phyloP scores from a whole-genome alignment of 2,113 vertebrate genomes.

The Sialia sialis region DNA sequence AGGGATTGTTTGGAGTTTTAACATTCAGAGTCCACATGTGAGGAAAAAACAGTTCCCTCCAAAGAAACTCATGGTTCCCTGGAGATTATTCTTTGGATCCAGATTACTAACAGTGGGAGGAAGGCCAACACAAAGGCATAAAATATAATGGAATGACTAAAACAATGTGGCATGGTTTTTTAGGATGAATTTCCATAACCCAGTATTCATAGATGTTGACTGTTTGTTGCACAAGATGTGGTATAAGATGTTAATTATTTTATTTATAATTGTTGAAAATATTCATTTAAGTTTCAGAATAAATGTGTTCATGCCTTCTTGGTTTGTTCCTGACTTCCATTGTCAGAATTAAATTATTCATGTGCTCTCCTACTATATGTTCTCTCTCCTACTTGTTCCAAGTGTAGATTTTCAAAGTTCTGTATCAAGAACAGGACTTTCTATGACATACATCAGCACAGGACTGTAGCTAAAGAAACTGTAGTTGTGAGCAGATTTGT shows the following conservation, averaged over 20 bases:
- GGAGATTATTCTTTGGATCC: slow-evolving; percentile 13
- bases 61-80: slow-evolving; percentile 29
- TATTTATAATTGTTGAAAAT: slow-evolving; percentile 54
- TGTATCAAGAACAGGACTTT: neutral
- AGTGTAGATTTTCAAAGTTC: neutral
- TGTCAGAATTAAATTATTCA: slow-evolving; percentile 30
- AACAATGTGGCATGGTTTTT: slow-evolving; percentile 34
- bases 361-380: neutral
- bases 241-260: slow-evolving; percentile 32
- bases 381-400: neutral
- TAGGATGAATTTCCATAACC: slow-evolving; percentile 18
- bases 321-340: neutral
- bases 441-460: neutral
- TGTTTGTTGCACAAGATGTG: slow-evolving; percentile 15
- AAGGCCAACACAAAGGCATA: slow-evolving; percentile 34
- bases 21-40: slow-evolving; percentile 7
- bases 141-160: slow-evolving; percentile 31
- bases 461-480: neutral
- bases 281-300: slow-evolving; percentile 46
- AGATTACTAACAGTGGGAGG: slow-evolving; percentile 20
- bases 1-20: neutral
- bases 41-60: neutral
- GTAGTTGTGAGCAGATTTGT: neutral
- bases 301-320: slow-evolving; percentile 21
- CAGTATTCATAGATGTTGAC: neutral